Percentiles rank a stretch among this genome's conserved stretches.
Evolutionary conservation across 2,888 invertebrate genomes (phyloP).

Genomic region (Hypomecis punctinalis): DNA sequence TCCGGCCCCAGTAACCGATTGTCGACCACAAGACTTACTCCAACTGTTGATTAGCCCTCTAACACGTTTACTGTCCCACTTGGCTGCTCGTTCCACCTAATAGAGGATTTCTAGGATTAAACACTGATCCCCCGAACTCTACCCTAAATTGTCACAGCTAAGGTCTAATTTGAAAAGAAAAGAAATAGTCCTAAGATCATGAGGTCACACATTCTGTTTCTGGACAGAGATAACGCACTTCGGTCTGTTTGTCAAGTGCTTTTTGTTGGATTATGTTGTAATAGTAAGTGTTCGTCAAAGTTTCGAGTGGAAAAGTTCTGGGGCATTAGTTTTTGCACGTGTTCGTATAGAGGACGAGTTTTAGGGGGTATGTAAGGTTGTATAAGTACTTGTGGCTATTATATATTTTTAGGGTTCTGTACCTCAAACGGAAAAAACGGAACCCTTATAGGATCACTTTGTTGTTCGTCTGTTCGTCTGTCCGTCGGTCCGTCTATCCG

Average conservation of each 20-base stretch:
- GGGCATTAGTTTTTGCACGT: background rate
- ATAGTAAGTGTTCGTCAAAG: slow-evolving; percentile 34
- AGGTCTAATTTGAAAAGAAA: slow-evolving; percentile 13
- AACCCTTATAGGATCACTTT: no score
- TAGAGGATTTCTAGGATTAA: slow-evolving; percentile 44
- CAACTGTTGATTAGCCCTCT: slow-evolving; percentile 41
- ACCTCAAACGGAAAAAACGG: no score
- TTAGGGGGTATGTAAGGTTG: no score
- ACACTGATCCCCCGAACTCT: background rate
- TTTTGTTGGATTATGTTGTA: slow-evolving; percentile 40
- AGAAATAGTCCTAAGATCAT: slow-evolving; percentile 30
- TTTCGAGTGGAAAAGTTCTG: slow-evolving; percentile 22
- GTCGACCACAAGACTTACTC: slow-evolving; percentile 33
- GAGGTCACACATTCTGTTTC: slow-evolving; percentile 43
- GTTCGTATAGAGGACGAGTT: no score
- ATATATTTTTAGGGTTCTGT: no score
- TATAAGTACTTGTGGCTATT: no score
- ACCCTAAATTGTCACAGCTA: slow-evolving; percentile 9
- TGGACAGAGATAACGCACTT: slow-evolving; percentile 38
- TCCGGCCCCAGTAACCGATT: slow-evolving; percentile 30
- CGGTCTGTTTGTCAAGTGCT: slow-evolving; percentile 40
- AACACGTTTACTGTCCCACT: slow-evolving; percentile 44
- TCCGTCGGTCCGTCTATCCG: no score
- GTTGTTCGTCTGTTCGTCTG: no score
- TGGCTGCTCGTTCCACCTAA: slow-evolving; percentile 42